These are phyloP conservation scores for Lepidothrix coronata DNA, from an alignment of 2,113 vertebrate genomes.

Conservation along the genomic window DNA sequence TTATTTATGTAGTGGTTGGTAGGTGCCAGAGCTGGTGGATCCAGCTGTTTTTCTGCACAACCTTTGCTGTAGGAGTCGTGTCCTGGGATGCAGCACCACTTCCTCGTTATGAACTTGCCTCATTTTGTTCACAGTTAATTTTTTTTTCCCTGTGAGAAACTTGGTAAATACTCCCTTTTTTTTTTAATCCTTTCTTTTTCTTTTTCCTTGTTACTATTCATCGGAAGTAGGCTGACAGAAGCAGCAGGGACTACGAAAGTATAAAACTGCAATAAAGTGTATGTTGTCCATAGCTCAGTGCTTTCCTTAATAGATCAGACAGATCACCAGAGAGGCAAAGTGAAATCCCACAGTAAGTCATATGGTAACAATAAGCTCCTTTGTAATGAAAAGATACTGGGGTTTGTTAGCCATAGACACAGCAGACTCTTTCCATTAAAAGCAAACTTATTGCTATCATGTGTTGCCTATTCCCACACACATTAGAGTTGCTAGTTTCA, in stretches of 20 bases:
- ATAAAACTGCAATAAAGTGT: conserved; percentile 37
- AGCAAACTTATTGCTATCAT: conserved; percentile 39
- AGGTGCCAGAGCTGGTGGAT: not conserved
- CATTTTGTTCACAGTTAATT: not conserved
- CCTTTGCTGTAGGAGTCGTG: not conserved
- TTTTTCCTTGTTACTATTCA: not conserved
- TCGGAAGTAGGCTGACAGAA: not conserved
- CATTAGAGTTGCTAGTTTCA: conserved; percentile 44
- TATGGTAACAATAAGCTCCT: conserved; percentile 45
- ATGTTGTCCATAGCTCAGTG: conserved; percentile 50
- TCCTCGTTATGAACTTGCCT: not conserved
- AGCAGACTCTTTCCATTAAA: conserved; percentile 53
- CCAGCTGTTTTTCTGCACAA: not conserved
- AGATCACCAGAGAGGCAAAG: conserved; percentile 45
- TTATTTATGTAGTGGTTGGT: not conserved
- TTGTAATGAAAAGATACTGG: conserved; percentile 54
- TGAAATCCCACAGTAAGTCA: conserved; percentile 43
- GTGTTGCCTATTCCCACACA: conserved; percentile 46
- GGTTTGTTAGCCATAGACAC: conserved; percentile 16
- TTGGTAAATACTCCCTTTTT: not conserved
- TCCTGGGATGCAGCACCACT: not conserved
- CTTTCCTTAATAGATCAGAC: conserved; percentile 55
- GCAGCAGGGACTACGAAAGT: conserved; percentile 27
- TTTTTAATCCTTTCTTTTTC: not conserved
- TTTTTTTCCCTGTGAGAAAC: not conserved